A percentile compares a stretch with the other conserved stretches of the same genome.
Evolutionary conservation across 1,140 invertebrate genomes (phyloP).

Genomic region (Magallana angulata): DNA sequence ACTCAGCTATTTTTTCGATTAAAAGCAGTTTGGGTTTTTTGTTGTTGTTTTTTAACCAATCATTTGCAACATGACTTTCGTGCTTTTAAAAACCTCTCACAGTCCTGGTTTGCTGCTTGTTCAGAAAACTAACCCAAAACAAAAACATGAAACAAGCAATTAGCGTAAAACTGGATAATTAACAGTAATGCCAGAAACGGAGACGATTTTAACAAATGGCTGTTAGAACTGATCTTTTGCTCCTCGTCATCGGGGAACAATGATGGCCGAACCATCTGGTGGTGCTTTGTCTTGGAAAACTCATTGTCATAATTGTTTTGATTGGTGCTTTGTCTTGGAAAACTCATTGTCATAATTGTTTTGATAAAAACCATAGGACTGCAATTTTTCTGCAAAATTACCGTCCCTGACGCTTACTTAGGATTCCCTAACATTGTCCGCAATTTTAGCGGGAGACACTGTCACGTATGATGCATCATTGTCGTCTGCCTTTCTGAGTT

Average conservation of each 20-base stretch:
- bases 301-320: conserved; percentile 24
- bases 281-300: neutral
- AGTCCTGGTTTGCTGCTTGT: no score
- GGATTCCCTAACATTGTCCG: conserved; percentile 9
- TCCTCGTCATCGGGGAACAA: neutral
- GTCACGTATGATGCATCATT: conserved; percentile 6
- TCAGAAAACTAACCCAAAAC: neutral
- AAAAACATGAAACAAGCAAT: neutral
- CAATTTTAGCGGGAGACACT: neutral
- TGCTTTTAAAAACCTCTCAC: no score
- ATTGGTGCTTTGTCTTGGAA: neutral
- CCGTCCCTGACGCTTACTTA: neutral
- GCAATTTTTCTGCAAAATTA: neutral
- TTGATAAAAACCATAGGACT: conserved; percentile 9
- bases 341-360: conserved; percentile 5
- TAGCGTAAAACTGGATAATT: neutral
- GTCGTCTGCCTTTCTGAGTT: conserved; percentile 13
- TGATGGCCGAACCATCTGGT: neutral
- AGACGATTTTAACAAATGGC: neutral
- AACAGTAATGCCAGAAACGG: neutral
- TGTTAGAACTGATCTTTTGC: neutral
- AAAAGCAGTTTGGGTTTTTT: no score
- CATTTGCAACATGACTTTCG: no score
- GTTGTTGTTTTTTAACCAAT: no score
- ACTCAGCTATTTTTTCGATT: no score